These are phyloP conservation scores for Nesospiza acunhae DNA, from an alignment of 2,113 vertebrate genomes.

Conservation along the genomic window DNA sequence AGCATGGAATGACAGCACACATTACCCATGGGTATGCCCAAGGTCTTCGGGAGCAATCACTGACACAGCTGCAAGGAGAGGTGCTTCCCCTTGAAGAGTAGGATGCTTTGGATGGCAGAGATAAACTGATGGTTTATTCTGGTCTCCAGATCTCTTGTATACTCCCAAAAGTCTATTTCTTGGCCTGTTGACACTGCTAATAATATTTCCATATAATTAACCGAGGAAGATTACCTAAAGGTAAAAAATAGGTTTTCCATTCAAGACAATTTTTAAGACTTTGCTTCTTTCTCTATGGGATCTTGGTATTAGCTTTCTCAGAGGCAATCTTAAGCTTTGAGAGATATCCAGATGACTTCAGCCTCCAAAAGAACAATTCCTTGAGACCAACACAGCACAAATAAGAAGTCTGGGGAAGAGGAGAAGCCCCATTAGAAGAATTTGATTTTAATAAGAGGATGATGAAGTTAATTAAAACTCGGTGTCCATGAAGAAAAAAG, in stretches of 20 bases:
- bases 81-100: not conserved
- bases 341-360: not conserved
- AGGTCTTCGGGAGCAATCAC: not conserved
- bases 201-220: not conserved
- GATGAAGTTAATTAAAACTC: constrained; percentile 70
- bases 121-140: not conserved
- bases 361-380: not conserved
- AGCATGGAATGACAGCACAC: accelerated
- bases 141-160: not conserved
- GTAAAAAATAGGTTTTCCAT: not conserved
- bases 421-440: constrained; percentile 5
- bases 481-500: not conserved
- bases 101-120: not conserved
- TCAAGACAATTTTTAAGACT: not conserved
- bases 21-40: accelerated
- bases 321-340: not conserved
- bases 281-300: not conserved
- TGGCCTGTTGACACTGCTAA: not conserved
- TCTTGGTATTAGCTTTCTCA: not conserved
- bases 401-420: not conserved
- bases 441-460: constrained; percentile 61
- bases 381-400: not conserved
- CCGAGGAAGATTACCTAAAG: not conserved
- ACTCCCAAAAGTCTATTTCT: not conserved
- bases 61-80: not conserved